phyloP scores from a whole-genome alignment of 2,113 vertebrate species.

The Cephalopterus ornatus region DNA sequence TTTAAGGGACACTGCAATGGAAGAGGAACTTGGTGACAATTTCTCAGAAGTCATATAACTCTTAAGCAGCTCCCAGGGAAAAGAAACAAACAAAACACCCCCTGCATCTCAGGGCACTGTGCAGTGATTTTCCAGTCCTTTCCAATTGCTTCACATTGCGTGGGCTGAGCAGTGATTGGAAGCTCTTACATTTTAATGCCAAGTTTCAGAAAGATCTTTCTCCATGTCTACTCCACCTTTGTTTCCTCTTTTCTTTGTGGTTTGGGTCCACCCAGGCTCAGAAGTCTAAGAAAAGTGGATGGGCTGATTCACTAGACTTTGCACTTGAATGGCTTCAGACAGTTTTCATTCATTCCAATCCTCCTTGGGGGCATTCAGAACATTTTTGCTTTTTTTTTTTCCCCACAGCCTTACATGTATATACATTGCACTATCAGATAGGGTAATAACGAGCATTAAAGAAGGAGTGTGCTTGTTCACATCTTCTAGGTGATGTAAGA shows the following conservation, averaged over 20 bases:
- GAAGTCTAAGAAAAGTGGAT: conserved; percentile 32
- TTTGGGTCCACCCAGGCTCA: conserved; percentile 40
- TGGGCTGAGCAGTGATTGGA: conserved; percentile 27
- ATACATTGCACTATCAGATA: not conserved
- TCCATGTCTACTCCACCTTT: conserved; percentile 30
- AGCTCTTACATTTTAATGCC: conserved; percentile 21
- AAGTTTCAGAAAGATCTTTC: conserved; percentile 47
- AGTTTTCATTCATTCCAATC: conserved; percentile 39
- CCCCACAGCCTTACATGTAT: not conserved
- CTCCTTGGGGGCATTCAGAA: conserved; percentile 11
- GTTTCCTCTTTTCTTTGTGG: conserved; percentile 55
- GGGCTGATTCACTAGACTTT: conserved; percentile 31
- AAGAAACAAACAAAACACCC: not conserved
- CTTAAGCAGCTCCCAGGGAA: not conserved
- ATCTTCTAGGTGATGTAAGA: not conserved
- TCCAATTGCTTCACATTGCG: conserved; percentile 15
- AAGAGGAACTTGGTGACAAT: not conserved
- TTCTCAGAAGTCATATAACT: not conserved
- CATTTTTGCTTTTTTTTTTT: not conserved
- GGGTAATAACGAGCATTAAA: not conserved
- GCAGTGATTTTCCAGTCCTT: conserved; percentile 42
- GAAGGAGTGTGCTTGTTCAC: not conserved
- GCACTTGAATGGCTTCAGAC: not conserved
- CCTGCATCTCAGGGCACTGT: not conserved
- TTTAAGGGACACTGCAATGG: not conserved